Base-by-base conservation (phyloP, 2,888 invertebrate genomes). In the Dione vanillae region DNA sequence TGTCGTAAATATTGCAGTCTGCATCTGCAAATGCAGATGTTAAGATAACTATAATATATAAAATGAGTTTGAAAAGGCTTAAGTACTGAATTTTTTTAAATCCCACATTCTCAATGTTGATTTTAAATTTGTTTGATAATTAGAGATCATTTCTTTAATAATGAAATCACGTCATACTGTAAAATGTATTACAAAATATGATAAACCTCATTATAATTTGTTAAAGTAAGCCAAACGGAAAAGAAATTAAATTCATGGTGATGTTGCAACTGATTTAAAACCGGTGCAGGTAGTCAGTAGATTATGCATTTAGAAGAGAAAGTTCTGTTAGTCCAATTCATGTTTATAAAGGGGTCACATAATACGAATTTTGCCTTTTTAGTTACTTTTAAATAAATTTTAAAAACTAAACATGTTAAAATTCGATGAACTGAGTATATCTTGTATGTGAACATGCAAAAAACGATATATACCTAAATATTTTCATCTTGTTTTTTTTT, bases 1-100 rank as follows among this genome's bases (percentile, higher is more conserved):
- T 78, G 81, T 88, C 89, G 85, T 91, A 88, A 92, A 91, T 78
- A 77, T 78, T 74, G 70, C 74, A 76, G 73, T 74, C 73, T 74
- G 75, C 88, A 88, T 86, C 87, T 87, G 85, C 83, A 78, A 83
- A 79, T 82, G 85, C 84, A 82, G 76, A 58, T 69, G 64, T 73
- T 71, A 59, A 14, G 11, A n/a, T n/a, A n/a, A n/a, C n/a, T n/a
- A n/a, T n/a, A n/a, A n/a, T n/a, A n/a, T n/a, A n/a, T n/a, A n/a
- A n/a, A n/a, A n/a, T n/a, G n/a, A n/a, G n/a, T n/a, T n/a, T n/a
- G n/a, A n/a, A n/a, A n/a, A 27, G 27, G 27, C 5, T 27, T 27
- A 27, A 27, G 27, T 27, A 5, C 27, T 27, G 5, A 27, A 5
- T 5, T 27, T 27, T 27, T 27, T 27, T 27, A 27, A 27, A 27